phyloP scores from a whole-genome alignment of 2,797 vertebrate genomes.

The Melanotaenia boesemani region DNA sequence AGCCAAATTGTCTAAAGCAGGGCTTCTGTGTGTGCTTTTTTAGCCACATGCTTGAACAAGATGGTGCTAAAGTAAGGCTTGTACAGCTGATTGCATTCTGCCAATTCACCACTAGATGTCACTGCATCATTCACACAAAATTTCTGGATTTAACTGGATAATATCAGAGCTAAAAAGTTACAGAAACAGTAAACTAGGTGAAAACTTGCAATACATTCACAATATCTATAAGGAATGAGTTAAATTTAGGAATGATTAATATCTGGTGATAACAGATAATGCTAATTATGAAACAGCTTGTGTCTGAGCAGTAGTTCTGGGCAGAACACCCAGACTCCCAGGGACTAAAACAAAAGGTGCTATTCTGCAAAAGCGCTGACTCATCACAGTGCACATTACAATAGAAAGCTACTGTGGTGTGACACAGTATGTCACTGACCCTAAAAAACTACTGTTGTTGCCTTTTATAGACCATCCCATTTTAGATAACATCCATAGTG shows the following conservation, averaged over 20 bases:
- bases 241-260: not conserved
- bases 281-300: slow-evolving; percentile 41
- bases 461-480: slow-evolving; percentile 62
- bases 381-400: slow-evolving; percentile 65
- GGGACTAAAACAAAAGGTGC: slow-evolving; percentile 76
- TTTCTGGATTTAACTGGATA: not conserved
- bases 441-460: slow-evolving; percentile 58
- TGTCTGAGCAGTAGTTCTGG: slow-evolving; percentile 50
- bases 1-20: too few relatives aligned
- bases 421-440: slow-evolving; percentile 71
- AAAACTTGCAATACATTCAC: not conserved
- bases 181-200: not conserved
- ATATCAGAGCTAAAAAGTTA: not conserved
- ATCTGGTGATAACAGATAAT: slow-evolving; percentile 5
- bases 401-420: slow-evolving; percentile 65
- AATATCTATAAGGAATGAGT: slow-evolving; percentile 4
- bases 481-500: slow-evolving; percentile 40
- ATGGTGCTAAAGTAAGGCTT: too few relatives aligned
- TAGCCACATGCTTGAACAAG: too few relatives aligned
- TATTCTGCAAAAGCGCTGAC: slow-evolving; percentile 70
- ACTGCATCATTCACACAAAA: not conserved
- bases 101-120: not conserved
- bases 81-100: not conserved
- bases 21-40: not conserved
- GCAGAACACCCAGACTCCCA: slow-evolving; percentile 54